These are phyloP conservation scores for Propithecus coquereli DNA, from an alignment of 2,113 vertebrate species.

Conservation along the genomic window DNA sequence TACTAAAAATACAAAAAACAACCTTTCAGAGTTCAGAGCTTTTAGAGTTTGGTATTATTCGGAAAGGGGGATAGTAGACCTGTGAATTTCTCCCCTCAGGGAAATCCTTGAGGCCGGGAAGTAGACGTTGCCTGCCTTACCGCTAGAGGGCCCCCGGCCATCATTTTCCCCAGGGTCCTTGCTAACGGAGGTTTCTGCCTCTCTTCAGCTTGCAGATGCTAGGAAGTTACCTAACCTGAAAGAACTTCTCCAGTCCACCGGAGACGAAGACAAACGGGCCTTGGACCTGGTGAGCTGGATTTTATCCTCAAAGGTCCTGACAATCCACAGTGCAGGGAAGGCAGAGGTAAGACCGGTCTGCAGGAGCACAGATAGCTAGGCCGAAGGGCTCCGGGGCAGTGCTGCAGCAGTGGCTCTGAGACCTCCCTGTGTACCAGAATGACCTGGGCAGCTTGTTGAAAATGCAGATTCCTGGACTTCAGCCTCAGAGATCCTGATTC, in stretches of 20 bases:
- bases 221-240: conserved; percentile 88
- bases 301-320: conserved; percentile 92
- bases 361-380: background rate
- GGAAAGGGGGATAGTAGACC: background rate
- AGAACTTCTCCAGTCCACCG: conserved; percentile 86
- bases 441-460: background rate
- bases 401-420: background rate
- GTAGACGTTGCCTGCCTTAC: background rate
- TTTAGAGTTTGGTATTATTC: background rate
- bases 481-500: background rate
- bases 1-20: background rate
- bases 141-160: conserved; percentile 78
- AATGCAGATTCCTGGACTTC: background rate
- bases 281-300: conserved; percentile 94
- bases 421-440: background rate
- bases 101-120: background rate
- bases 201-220: conserved; percentile 88
- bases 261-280: conserved; percentile 81
- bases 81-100: background rate
- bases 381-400: background rate
- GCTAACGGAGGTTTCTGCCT: conserved; percentile 54
- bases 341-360: conserved; percentile 84
- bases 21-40: background rate
- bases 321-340: conserved; percentile 91
- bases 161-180: background rate